Evolutionary conservation across 1,140 invertebrate species (phyloP), one percentile per base, ranked within the genome.

Genomic region (Dendroctonus valens): DNA sequence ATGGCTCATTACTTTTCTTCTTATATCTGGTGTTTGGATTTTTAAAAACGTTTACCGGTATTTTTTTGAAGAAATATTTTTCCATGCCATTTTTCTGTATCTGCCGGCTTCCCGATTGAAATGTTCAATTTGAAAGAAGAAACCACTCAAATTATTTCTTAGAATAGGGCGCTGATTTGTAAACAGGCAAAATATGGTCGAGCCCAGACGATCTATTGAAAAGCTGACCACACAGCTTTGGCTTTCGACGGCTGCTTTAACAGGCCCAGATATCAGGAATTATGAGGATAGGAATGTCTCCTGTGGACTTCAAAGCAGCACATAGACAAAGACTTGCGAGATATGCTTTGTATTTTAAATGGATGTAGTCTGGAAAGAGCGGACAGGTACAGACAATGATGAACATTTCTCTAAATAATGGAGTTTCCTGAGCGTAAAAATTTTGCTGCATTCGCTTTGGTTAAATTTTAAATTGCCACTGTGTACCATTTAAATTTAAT

Each of bases 331-430:
- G 60, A 59, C 41, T 48, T 38, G 44, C 44, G 7, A 46, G 58
- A 59, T 59, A 59, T 38, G 58, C 42, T 59, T 59, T 49, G 58
- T 59, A 49, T 59, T 59, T 59, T 49, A 59, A 59, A 49, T 39
- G 58, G 41, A 38, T 39, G 42, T 39, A 41, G 58, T 48, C 26
- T 50, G 48, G 26, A 7, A 7, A 50, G 3, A 50, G 6, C 37
- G 58, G 42, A 59, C 42, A 58, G 55, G 55, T 58, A 42, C 7
- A 41, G 55, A 58, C n/a, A 40, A 58, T 40, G 55, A 58, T 12
- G 9, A 11, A 9, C 39, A 15, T 58, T 42, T 58, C 55, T 12
- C 7, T 41, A 55, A 55, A 39, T 55, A 55, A 41, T 55, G 11
- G 7, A 55, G 38, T 26, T 52, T 52, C n/a, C 9, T 26, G 26